Percentiles rank a stretch among this genome's conserved stretches.
Conservation (phyloP, 2,113 vertebrate genomes). For the Equus quagga region DNA sequence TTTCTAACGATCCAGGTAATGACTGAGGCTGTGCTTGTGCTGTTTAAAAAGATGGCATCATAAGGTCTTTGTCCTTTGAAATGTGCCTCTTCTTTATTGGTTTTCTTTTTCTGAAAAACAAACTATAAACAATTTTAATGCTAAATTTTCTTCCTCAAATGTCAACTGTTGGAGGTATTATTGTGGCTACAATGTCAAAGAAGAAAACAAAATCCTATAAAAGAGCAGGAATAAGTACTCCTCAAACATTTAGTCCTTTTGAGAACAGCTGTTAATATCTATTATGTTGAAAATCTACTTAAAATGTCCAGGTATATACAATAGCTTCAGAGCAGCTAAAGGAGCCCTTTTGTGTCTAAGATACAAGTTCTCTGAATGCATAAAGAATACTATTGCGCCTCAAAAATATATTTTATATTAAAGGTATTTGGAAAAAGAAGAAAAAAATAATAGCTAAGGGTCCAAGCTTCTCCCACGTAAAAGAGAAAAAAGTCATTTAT, state of each 20-base stretch:
- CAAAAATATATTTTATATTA: conserved; percentile 32
- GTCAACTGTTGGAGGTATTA: conserved; percentile 41
- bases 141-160: conserved; percentile 57
- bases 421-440: conserved; percentile 46
- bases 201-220: conserved; percentile 73
- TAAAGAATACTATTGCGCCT: conserved; percentile 37
- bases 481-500: conserved; percentile 7
- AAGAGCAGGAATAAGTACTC: conserved; percentile 14
- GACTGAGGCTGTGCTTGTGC: conserved; percentile 31
- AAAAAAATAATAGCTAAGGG: not conserved
- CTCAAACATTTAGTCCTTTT: conserved; percentile 29
- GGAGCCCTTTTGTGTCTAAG: conserved; percentile 62
- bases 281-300: conserved; percentile 73
- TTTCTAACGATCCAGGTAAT: conserved; percentile 50
- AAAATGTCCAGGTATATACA: conserved; percentile 65
- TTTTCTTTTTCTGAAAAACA: conserved; percentile 63
- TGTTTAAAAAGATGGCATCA: conserved; percentile 29
- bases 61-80: conserved; percentile 28
- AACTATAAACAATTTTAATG: conserved; percentile 64
- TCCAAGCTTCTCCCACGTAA: not conserved
- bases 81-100: conserved; percentile 57
- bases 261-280: conserved; percentile 71
- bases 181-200: conserved; percentile 48
- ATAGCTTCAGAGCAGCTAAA: not conserved
- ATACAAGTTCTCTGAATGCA: conserved; percentile 64